These are phyloP conservation scores for Eudemis profundana DNA, from an alignment of 2,888 invertebrate genomes.

Conservation along the genomic window DNA sequence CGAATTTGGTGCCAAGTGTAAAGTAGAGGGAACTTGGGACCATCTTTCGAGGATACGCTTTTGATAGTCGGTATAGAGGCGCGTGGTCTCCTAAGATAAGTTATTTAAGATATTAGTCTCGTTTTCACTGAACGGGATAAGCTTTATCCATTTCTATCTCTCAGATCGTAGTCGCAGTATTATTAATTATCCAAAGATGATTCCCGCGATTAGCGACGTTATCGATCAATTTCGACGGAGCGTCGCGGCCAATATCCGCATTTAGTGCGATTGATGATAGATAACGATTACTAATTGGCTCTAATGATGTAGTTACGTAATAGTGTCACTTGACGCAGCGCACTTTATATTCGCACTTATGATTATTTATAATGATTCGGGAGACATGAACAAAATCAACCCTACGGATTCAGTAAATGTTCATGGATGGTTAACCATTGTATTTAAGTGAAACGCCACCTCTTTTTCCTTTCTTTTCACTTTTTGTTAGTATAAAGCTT, in stretches of 20 bases:
- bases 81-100: too few relatives aligned
- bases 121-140: background rate
- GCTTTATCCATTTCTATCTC: background rate
- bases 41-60: too few relatives aligned
- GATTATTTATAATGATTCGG: too few relatives aligned
- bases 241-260: slow-evolving; percentile 24
- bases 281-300: slow-evolving; percentile 28
- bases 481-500: too few relatives aligned
- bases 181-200: slow-evolving; percentile 28
- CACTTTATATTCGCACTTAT: too few relatives aligned
- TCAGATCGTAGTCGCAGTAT: background rate
- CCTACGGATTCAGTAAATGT: too few relatives aligned
- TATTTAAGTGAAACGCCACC: too few relatives aligned
- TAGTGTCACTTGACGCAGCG: background rate
- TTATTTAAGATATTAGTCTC: background rate
- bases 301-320: slow-evolving; percentile 6
- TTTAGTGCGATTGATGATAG: slow-evolving; percentile 32
- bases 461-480: too few relatives aligned
- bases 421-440: background rate
- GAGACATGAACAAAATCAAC: too few relatives aligned
- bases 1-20: too few relatives aligned
- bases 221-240: slow-evolving; percentile 31
- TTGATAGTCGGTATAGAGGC: too few relatives aligned
- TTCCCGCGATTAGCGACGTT: slow-evolving; percentile 15
- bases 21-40: too few relatives aligned